Evolutionary conservation across 2,113 vertebrate genomes (phyloP).

Genomic region (Alces alces): DNA sequence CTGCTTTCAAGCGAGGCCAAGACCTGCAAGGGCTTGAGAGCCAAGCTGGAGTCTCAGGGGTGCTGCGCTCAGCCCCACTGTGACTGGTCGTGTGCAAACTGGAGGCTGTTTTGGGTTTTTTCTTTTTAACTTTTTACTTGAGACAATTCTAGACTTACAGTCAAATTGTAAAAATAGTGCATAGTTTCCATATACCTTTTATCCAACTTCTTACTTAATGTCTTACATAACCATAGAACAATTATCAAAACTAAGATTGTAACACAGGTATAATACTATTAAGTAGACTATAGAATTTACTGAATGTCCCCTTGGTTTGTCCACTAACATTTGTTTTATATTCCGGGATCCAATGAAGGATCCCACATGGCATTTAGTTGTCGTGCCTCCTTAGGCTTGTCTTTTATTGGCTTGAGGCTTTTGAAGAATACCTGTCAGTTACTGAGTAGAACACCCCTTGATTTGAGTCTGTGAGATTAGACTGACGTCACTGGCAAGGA

Average conservation of each 20-base stretch:
- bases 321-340: not conserved
- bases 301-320: no score
- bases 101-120: not conserved
- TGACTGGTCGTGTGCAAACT: not conserved
- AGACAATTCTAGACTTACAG: not conserved
- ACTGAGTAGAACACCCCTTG: not conserved
- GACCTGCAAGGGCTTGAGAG: not conserved
- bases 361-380: no score
- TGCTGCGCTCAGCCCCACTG: rapidly evolving
- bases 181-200: not conserved
- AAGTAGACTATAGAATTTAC: not conserved
- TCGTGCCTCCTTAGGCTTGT: not conserved
- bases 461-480: not conserved
- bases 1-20: not conserved
- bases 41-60: not conserved
- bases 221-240: not conserved
- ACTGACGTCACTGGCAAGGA: not conserved
- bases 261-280: not conserved
- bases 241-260: not conserved
- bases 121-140: not conserved
- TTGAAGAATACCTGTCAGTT: not conserved
- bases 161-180: constrained; percentile 14
- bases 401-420: not conserved
- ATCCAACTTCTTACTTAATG: not conserved
- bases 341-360: not conserved